Conservation (phyloP, 2,888 invertebrate genomes). For the Caenorhabditis afra region DNA sequence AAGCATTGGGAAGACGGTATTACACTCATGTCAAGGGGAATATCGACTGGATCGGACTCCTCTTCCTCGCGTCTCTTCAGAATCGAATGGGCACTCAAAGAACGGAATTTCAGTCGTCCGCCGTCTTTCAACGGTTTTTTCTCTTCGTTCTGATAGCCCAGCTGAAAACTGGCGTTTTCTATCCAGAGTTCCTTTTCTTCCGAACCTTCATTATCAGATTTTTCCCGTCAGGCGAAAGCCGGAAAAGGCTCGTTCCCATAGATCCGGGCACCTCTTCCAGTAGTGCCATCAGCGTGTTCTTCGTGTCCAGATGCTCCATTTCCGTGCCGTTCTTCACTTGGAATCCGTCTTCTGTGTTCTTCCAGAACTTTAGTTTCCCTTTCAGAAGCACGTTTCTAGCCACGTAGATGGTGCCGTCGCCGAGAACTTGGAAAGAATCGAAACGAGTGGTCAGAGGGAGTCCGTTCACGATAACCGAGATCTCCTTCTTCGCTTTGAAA, state of each 20-base stretch:
- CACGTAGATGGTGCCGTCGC: slow-evolving; percentile 23
- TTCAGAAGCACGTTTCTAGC: slow-evolving; percentile 12
- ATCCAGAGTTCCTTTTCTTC: too few species aligned
- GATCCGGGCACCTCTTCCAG: slow-evolving; percentile 49
- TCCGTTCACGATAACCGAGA: slow-evolving; percentile 18
- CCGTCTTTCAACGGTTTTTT: background rate
- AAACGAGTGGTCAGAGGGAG: background rate
- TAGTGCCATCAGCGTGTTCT: slow-evolving; percentile 29
- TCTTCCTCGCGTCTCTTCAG: slow-evolving; percentile 8
- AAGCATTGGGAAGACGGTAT: too few species aligned
- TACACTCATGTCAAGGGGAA: slow-evolving; percentile 28
- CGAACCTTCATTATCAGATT: slow-evolving; percentile 44
- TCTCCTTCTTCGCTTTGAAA: slow-evolving; percentile 6
- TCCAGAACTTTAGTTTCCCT: slow-evolving; percentile 48
- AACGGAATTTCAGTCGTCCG: slow-evolving; percentile 11
- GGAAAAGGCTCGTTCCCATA: slow-evolving; percentile 21
- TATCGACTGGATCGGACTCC: slow-evolving; percentile 27
- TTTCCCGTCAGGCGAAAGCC: slow-evolving; percentile 37
- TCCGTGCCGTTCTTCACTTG: slow-evolving; percentile 18
- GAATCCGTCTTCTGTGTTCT: slow-evolving; percentile 35
- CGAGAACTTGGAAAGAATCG: slow-evolving; percentile 20
- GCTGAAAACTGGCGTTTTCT: background rate
- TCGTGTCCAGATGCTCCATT: slow-evolving; percentile 41
- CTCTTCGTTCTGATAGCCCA: slow-evolving; percentile 9
- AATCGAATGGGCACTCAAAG: slow-evolving; percentile 6